Percentiles rank a stretch among this genome's conserved stretches.
phyloP scores from a whole-genome alignment of 2,113 vertebrate genomes.

The Hypanus sabinus region DNA sequence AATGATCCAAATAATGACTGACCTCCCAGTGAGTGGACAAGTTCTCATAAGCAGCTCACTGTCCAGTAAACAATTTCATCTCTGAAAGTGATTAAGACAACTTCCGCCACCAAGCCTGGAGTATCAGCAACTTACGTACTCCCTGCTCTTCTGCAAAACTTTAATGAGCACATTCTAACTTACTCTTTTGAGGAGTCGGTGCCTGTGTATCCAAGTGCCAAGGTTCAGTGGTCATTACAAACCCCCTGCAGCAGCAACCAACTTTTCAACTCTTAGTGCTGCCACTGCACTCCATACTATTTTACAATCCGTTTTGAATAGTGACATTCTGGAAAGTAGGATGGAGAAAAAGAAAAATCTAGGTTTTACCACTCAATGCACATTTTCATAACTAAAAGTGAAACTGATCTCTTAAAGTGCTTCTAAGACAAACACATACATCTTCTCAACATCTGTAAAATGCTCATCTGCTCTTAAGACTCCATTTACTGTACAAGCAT shows the following conservation, averaged over 20 bases:
- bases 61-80: background rate
- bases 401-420: background rate
- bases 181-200: background rate
- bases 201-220: background rate
- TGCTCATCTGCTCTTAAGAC: too few species aligned
- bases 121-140: background rate
- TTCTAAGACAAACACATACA: background rate
- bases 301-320: background rate
- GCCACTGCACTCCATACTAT: background rate
- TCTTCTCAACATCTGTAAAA: background rate
- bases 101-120: background rate
- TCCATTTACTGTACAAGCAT: background rate
- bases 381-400: background rate
- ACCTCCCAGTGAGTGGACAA: background rate
- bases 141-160: background rate
- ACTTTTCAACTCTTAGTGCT: background rate
- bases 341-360: background rate
- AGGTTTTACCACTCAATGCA: background rate
- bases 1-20: background rate
- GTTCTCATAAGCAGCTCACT: background rate
- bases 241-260: background rate
- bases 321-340: background rate
- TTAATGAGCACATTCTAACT: background rate
- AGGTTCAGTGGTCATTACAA: background rate
- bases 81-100: background rate